Percentiles rank a stretch among this genome's conserved stretches.
These are phyloP conservation scores for Acronicta alni DNA, from an alignment of 2,888 invertebrate species.

Conservation along the genomic window DNA sequence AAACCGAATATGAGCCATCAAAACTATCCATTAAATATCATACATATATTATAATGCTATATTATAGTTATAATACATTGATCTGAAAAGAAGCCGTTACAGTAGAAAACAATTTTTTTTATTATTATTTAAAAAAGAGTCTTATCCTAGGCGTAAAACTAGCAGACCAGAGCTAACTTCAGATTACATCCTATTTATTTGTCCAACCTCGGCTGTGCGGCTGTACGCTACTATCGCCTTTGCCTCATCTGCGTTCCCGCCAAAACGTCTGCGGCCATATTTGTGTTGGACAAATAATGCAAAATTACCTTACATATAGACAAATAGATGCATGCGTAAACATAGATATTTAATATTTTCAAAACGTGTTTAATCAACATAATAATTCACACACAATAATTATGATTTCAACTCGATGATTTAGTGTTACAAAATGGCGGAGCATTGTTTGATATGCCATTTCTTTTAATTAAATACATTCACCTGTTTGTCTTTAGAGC, in stretches of 20 bases:
- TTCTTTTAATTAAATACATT: slow-evolving; percentile 50
- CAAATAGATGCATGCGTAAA: slow-evolving; percentile 75
- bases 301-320: slow-evolving; percentile 74
- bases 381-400: slow-evolving; percentile 55
- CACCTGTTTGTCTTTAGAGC: slow-evolving; percentile 56
- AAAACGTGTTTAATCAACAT: slow-evolving; percentile 57
- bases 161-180: slow-evolving; percentile 81
- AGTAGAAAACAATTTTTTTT: slow-evolving; percentile 82
- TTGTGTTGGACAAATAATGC: slow-evolving; percentile 69
- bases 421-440: slow-evolving; percentile 61
- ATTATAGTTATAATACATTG: slow-evolving; percentile 77
- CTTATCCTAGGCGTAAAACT: slow-evolving; percentile 79
- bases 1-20: slow-evolving; percentile 73
- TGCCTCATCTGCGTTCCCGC: slow-evolving; percentile 49
- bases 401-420: slow-evolving; percentile 40
- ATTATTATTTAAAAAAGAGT: slow-evolving; percentile 76
- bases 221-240: slow-evolving; percentile 27
- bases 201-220: slow-evolving; percentile 63
- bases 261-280: slow-evolving; percentile 55
- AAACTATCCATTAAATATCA: slow-evolving; percentile 76
- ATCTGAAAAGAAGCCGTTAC: slow-evolving; percentile 85
- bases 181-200: slow-evolving; percentile 64
- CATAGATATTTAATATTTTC: slow-evolving; percentile 55
- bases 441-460: slow-evolving; percentile 66
- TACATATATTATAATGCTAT: slow-evolving; percentile 73